A percentile compares a stretch with the other conserved stretches of the same genome.
Conservation (phyloP, 2,797 vertebrate species). For the Hirundo rustica region DNA sequence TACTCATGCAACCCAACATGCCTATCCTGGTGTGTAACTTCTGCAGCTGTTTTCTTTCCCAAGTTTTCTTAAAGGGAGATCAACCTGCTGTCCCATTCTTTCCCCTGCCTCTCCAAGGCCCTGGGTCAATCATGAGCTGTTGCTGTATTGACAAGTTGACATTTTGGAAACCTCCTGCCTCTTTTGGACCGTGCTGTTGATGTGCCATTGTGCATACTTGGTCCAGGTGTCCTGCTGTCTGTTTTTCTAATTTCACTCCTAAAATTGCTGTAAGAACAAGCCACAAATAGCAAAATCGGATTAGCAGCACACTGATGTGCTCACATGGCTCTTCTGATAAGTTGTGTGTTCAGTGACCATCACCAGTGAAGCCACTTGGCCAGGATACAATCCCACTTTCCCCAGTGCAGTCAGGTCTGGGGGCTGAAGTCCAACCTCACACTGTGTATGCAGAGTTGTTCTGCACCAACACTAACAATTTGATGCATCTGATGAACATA, state of each 20-base stretch:
- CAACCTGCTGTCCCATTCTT: neutral
- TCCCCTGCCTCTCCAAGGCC: neutral
- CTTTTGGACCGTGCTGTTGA: neutral
- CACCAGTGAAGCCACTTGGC: neutral
- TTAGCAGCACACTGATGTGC: neutral
- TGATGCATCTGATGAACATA: neutral
- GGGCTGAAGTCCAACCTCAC: neutral
- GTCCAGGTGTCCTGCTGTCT: neutral
- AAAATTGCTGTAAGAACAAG: neutral
- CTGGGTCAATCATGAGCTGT: neutral
- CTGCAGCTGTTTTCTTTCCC: neutral
- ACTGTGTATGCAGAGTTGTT: neutral
- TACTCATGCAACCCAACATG: neutral
- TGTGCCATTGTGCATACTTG: rapidly evolving
- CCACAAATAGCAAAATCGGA: neutral
- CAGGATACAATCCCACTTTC: neutral
- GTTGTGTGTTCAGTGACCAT: neutral
- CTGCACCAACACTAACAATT: neutral
- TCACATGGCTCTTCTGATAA: neutral
- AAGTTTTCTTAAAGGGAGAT: neutral
- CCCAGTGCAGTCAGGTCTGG: neutral
- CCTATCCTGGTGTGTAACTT: neutral
- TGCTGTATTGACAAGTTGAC: neutral
- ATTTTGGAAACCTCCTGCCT: neutral
- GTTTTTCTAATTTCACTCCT: neutral